Evolutionary conservation across 2,797 vertebrate species (phyloP).

Genomic region (Lepus townsendii): DNA sequence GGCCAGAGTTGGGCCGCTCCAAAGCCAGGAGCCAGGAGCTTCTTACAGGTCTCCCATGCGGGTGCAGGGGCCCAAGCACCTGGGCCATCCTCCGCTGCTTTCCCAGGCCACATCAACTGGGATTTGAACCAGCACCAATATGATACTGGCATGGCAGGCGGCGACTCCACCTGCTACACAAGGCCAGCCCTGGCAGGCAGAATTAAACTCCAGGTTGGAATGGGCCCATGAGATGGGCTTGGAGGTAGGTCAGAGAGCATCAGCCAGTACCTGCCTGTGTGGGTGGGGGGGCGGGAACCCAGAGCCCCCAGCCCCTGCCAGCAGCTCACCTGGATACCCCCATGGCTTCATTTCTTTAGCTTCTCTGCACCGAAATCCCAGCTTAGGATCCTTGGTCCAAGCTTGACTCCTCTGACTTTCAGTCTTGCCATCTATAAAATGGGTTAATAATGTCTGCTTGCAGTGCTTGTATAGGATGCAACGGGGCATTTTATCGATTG

Average conservation of each 20-base stretch:
- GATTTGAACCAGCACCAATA: no score
- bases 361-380: not conserved
- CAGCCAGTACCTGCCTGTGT: not conserved
- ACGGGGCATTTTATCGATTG: accelerated
- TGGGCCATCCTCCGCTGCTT: no score
- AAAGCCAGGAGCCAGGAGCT: no score
- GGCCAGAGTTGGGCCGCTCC: no score
- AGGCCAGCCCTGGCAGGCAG: not conserved
- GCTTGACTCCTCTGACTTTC: not conserved
- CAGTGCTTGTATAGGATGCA: not conserved
- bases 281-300: not conserved
- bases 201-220: accelerated
- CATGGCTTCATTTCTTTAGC: not conserved
- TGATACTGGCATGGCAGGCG: no score
- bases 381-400: not conserved
- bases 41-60: no score
- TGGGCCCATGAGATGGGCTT: not conserved
- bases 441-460: not conserved
- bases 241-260: not conserved
- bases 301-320: not conserved
- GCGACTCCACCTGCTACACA: no score
- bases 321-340: not conserved
- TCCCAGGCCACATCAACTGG: no score
- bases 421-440: not conserved
- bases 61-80: no score